Base-by-base conservation (phyloP, 2,888 invertebrate genomes). In the Ceramica pisi region DNA sequence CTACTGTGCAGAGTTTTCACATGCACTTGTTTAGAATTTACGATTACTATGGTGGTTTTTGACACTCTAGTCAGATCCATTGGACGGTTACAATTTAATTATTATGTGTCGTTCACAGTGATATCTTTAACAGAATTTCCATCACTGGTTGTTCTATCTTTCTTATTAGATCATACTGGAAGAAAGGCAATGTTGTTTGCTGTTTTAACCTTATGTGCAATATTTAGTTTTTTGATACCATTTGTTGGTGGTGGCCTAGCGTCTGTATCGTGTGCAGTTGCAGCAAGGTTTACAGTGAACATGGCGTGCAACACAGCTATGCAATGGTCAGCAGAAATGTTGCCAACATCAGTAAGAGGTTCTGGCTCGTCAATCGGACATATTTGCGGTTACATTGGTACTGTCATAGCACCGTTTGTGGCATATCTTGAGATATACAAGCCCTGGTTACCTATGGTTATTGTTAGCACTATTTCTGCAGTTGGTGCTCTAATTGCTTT, bases 121-220 rank as follows among this genome's bases (percentile, higher is more conserved):
- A 84, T 93, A 19, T 94, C 94, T 2, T 81, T 93, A 7, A 94
- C 94, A 2, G 94, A 94, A 77, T 90, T 92, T 14, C 94, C 94
- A 2, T 92, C 94, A 0, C 66, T 93, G 12, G 48, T 92, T 6
- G 57, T 94, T 56, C 68, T 94, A n/a, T 87, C 93, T 0, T 92
- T 94, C 65, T 74, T 90, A 16, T 84, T 93, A 71, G 94, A 94
- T 72, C 80, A 85, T 48, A 89, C 90, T 3, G 94, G 94, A 14
- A 90, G 94, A 50, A 92, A 92, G 66, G 89, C 89, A 82, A 75
- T 93, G 78, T 80, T 87, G 10, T 82, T 93, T 63, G 50, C 84
- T 2, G 73, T 80, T 0, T 78, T 93, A 70, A 19, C 71, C 0
- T 10, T 89, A 1, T 85, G 91, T 81, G 84, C 84, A 56, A 66